Evolutionary conservation across 1,140 invertebrate species (phyloP).

Genomic region (Drosophila tropicalis): DNA sequence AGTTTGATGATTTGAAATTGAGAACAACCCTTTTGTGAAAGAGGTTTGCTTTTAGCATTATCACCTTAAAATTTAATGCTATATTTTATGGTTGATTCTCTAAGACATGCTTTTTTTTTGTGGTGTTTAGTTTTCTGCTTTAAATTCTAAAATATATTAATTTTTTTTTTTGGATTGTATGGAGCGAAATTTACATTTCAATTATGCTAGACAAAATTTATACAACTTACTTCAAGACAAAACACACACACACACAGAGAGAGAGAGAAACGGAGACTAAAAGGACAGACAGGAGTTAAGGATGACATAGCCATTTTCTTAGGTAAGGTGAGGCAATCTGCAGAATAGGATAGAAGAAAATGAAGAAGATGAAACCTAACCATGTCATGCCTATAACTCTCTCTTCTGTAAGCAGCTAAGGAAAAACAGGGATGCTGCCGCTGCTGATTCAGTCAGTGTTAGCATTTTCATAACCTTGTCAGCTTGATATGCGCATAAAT

Average conservation of each 20-base stretch:
- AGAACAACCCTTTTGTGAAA: neutral
- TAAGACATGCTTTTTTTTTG: constrained; percentile 2
- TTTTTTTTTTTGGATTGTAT: constrained; percentile 42
- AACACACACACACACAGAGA: constrained; percentile 21
- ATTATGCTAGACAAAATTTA: constrained; percentile 59
- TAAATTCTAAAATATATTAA: constrained; percentile 54
- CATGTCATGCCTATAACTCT: constrained; percentile 9
- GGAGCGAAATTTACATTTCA: constrained; percentile 72
- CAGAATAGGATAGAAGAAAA: constrained; percentile 1
- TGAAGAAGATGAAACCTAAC: constrained; percentile 5
- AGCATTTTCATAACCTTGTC: constrained; percentile 80
- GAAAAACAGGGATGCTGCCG: neutral
- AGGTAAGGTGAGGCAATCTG: constrained; percentile 5
- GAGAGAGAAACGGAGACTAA: neutral
- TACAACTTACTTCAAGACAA: constrained; percentile 40
- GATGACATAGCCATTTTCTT: constrained; percentile 8
- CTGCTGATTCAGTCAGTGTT: constrained; percentile 58
- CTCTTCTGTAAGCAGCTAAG: neutral
- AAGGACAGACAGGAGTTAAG: constrained; percentile 3
- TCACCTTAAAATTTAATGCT: neutral
- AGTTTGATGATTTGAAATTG: neutral
- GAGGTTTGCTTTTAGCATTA: neutral
- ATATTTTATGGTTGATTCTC: neutral
- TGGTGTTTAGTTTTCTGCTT: constrained; percentile 39
- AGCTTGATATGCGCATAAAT: constrained; percentile 80